Base-by-base conservation (phyloP, 1,140 invertebrate species). In the Oreohelix idahoensis region DNA sequence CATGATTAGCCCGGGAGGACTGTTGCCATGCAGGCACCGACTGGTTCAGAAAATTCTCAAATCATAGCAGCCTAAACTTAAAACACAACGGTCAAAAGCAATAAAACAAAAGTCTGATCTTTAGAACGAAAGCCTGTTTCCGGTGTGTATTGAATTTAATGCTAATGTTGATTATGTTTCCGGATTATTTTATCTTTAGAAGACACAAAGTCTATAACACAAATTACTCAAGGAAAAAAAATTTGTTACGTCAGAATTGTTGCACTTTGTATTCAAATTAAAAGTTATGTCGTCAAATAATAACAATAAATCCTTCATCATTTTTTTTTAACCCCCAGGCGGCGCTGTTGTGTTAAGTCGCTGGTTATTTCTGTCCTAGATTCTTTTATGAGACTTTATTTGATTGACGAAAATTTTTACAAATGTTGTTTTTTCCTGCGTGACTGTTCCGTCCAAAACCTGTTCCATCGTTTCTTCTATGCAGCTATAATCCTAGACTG, bases 101-200 rank as follows among this genome's bases (percentile, higher is more conserved):
- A 58, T n/a, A 58, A 58, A 23, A n/a, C 15, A n/a, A n/a, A n/a
- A n/a, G 53, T 20, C 53, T 58, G 53, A 58, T 58, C 53, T 58
- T 58, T 58, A 58, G 53, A 58, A 15, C 26, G 5, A 58, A 58
- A 11, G 10, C 26, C 53, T 58, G 53, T 23, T 58, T 58, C 53
- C 53, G 53, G 53, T 58, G 23, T n/a, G 17, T 58, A 58, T 58
- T 10, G 23, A 58, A 58, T 58, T 58, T 11, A 58, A 20, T 58
- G 53, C 53, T 58, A 58, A 58, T 58, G 53, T 58, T 23, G 53
- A 58, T 58, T 58, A 58, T n/a, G 53, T n/a, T 58, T 58, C 23
- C 17, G 53, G 53, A 58, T 58, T 58, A 58, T 58, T 58, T 58
- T 58, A 20, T 58, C 53, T 58, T 45, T 58, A 58, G 2, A 58